A percentile compares a stretch with the other conserved stretches of the same genome.
These are phyloP conservation scores for Desmophyllum pertusum DNA, from an alignment of 92 coral and sea anemone genomes.

Conservation along the genomic window DNA sequence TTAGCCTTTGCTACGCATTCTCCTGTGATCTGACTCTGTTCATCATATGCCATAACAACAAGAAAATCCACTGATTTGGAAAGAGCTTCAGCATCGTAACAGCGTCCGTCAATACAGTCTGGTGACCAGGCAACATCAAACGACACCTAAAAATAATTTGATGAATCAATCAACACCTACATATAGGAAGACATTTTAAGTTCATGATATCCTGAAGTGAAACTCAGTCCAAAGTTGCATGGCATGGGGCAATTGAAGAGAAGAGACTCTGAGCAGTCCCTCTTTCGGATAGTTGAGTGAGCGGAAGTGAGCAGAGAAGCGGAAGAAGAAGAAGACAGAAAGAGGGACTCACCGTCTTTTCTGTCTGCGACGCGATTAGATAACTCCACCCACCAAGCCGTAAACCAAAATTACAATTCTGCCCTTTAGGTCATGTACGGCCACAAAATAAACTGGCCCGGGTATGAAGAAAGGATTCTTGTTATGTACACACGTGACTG, in stretches of 20 bases:
- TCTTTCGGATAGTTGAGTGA: no score
- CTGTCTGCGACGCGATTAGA: no score
- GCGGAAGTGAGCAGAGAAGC: no score
- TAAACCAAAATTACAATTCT: no score
- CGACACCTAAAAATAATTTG: constrained; percentile 73
- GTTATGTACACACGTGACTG: no score
- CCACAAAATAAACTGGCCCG: no score
- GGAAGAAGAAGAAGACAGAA: no score
- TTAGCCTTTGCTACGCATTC: constrained; percentile 88
- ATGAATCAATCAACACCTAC: neutral
- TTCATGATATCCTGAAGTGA: neutral
- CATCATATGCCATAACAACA: constrained; percentile 94
- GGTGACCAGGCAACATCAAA: constrained; percentile 99
- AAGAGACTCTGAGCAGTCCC: no score
- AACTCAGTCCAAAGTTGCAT: neutral
- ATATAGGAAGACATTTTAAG: neutral
- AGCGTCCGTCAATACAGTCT: constrained; percentile 93
- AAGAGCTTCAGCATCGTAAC: constrained; percentile 87
- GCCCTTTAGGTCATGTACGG: no score
- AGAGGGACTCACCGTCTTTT: no score
- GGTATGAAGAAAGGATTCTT: no score
- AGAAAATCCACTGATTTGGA: constrained; percentile 90
- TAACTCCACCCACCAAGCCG: no score
- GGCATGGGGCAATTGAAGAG: neutral
- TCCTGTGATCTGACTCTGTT: constrained; percentile 94